Evolutionary conservation across 2,888 invertebrate genomes (phyloP).

Genomic region (Leuctra nigra): DNA sequence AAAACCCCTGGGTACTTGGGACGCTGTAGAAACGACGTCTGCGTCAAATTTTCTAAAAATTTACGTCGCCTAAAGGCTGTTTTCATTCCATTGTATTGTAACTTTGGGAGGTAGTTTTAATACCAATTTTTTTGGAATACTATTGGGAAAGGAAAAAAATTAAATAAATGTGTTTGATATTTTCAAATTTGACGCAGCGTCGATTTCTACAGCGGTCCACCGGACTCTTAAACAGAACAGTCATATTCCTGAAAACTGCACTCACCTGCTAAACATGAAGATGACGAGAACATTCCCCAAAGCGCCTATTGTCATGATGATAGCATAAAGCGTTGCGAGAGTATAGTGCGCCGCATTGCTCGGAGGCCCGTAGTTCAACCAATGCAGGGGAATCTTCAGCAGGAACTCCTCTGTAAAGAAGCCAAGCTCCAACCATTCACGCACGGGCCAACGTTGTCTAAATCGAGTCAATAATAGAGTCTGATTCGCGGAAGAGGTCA

Average conservation of each 20-base stretch:
- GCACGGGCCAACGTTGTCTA: constrained; percentile 37
- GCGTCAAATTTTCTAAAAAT: no score
- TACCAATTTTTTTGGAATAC: no score
- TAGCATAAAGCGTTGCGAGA: constrained; percentile 54
- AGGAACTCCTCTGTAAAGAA: constrained; percentile 53
- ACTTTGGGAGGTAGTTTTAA: no score
- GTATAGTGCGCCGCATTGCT: constrained; percentile 48
- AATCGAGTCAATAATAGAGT: no score
- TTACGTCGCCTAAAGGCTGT: no score
- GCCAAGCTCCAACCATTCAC: constrained; percentile 47
- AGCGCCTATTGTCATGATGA: constrained; percentile 59
- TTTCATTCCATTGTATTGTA: no score
- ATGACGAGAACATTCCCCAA: constrained; percentile 65
- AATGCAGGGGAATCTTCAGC: constrained; percentile 58
- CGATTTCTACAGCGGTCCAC: neutral
- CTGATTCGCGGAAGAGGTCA: no score
- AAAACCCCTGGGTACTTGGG: no score
- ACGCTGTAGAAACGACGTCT: no score
- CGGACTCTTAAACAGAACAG: neutral
- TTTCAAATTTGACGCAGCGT: constrained; percentile 57
- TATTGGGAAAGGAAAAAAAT: no score
- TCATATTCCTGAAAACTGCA: constrained; percentile 29
- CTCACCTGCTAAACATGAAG: constrained; percentile 65
- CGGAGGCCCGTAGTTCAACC: constrained; percentile 64
- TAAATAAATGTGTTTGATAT: no score